These are phyloP conservation scores for Sarcophaga subvicina DNA, from an alignment of 2,888 invertebrate species.

Conservation along the genomic window DNA sequence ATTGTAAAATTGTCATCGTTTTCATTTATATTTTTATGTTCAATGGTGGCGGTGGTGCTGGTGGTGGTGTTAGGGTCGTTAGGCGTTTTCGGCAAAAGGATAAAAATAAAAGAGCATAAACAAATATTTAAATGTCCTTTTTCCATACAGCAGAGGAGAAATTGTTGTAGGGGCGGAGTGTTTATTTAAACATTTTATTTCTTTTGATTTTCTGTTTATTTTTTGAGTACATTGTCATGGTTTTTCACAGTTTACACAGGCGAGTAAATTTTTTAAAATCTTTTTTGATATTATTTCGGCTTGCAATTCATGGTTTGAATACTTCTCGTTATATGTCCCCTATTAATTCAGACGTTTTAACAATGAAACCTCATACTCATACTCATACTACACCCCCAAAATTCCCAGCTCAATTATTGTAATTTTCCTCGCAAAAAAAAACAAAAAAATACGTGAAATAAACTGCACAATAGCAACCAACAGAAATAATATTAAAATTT, in stretches of 20 bases:
- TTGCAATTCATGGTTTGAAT: neutral
- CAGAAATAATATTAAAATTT: no score
- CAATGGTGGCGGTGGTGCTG: no score
- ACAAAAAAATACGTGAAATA: neutral
- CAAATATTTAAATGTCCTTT: slow-evolving; percentile 8
- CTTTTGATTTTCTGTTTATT: neutral
- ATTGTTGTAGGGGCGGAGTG: no score
- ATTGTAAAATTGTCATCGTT: slow-evolving; percentile 45
- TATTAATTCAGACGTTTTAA: slow-evolving; percentile 43
- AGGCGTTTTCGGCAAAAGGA: neutral
- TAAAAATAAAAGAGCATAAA: neutral
- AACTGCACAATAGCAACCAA: no score
- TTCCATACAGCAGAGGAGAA: neutral
- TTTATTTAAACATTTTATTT: no score
- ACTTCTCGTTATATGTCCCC: slow-evolving; percentile 43
- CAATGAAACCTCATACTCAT: slow-evolving; percentile 32
- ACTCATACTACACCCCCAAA: slow-evolving; percentile 10
- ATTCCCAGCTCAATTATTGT: slow-evolving; percentile 64
- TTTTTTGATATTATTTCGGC: neutral
- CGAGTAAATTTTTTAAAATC: neutral
- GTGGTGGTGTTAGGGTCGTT: neutral
- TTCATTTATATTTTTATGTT: slow-evolving; percentile 30
- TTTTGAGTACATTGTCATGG: slow-evolving; percentile 42
- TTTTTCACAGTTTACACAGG: neutral
- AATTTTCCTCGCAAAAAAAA: slow-evolving; percentile 37